Percentiles rank a stretch among this genome's conserved stretches.
phyloP scores from a whole-genome alignment of 2,797 vertebrate species.

The Remorina albescens region DNA sequence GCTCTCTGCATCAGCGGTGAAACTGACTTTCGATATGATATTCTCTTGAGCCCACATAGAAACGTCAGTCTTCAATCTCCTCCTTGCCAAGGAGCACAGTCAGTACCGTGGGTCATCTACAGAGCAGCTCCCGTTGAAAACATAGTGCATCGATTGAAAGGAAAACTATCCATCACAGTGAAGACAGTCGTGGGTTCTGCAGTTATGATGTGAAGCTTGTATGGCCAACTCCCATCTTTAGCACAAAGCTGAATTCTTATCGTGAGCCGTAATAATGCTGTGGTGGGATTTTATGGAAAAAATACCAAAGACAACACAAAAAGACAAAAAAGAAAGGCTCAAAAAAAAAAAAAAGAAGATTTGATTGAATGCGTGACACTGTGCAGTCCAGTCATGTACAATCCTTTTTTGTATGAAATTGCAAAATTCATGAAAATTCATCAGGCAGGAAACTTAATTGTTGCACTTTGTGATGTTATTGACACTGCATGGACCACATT shows the following conservation, averaged over 20 bases:
- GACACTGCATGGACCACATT: neutral
- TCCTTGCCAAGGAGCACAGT: neutral
- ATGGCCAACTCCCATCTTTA: slow-evolving; percentile 9
- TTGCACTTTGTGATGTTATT: neutral
- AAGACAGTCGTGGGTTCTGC: slow-evolving; percentile 19
- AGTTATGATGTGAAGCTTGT: slow-evolving; percentile 2
- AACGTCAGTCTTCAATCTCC: slow-evolving; percentile 1
- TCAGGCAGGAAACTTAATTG: too few relatives aligned
- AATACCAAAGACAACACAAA: neutral
- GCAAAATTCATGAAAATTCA: too few relatives aligned
- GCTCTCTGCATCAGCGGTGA: neutral
- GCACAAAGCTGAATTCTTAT: neutral
- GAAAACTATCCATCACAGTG: neutral
- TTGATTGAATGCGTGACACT: too few relatives aligned
- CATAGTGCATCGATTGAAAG: slow-evolving; percentile 9
- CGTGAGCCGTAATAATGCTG: neutral
- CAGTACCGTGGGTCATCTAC: slow-evolving; percentile 6
- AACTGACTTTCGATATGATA: slow-evolving; percentile 15
- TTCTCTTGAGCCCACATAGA: neutral
- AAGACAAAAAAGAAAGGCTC: neutral
- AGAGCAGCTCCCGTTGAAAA: slow-evolving; percentile 11
- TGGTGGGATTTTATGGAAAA: neutral
- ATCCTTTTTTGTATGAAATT: too few relatives aligned
- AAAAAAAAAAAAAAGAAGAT: neutral
- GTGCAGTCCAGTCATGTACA: too few relatives aligned